Evolutionary conservation across 2,113 vertebrate species (phyloP).

Genomic region (Corythoichthys haematopterus): DNA sequence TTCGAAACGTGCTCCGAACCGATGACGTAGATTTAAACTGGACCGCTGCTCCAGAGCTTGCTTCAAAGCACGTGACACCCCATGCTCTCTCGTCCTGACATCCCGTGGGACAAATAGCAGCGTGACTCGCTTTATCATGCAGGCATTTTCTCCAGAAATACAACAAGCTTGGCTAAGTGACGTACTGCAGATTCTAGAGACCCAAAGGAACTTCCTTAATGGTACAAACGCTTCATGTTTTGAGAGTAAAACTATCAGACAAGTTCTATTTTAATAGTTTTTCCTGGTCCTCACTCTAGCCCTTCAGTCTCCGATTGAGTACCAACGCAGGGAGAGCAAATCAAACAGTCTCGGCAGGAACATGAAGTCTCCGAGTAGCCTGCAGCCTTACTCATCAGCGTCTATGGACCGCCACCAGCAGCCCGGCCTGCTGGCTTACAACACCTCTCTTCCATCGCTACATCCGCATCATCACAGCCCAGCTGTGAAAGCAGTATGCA

Average conservation of each 20-base stretch:
- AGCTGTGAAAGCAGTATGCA: slow-evolving; percentile 8
- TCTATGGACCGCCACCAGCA: slow-evolving; percentile 69
- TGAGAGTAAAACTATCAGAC: neutral
- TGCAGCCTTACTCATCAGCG: slow-evolving; percentile 65
- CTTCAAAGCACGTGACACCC: too few species aligned
- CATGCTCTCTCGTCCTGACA: slow-evolving; percentile 77
- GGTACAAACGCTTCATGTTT: slow-evolving; percentile 57
- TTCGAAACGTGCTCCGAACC: too few species aligned
- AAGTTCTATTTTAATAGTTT: neutral
- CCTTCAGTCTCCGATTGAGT: slow-evolving; percentile 80
- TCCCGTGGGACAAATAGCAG: slow-evolving; percentile 77
- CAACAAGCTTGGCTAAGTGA: slow-evolving; percentile 77
- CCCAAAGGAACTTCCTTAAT: slow-evolving; percentile 87
- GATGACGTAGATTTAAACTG: too few species aligned
- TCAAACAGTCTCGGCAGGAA: slow-evolving; percentile 79
- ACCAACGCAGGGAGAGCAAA: slow-evolving; percentile 81
- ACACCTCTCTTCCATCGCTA: slow-evolving; percentile 77
- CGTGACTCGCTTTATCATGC: slow-evolving; percentile 75
- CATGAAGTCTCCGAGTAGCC: slow-evolving; percentile 46
- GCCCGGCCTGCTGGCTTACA: slow-evolving; percentile 65
- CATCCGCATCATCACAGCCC: slow-evolving; percentile 53
- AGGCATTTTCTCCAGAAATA: slow-evolving; percentile 69
- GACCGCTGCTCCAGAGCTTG: too few species aligned
- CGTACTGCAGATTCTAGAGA: slow-evolving; percentile 82
- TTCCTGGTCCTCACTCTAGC: slow-evolving; percentile 43